phyloP scores from a whole-genome alignment of 2,797 vertebrate genomes.

The Falco novaeseelandiae region DNA sequence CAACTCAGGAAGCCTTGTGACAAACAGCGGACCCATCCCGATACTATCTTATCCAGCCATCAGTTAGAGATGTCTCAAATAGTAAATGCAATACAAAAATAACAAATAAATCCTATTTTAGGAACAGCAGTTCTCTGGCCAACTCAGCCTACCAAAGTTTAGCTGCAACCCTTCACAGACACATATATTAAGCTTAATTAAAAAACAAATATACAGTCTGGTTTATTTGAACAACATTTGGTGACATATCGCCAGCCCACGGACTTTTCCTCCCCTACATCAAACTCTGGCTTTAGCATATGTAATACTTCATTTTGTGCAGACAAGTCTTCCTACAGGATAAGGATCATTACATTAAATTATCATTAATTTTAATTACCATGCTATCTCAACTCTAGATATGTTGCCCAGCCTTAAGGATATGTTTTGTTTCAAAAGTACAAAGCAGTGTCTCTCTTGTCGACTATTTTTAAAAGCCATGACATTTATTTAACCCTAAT shows the following conservation, averaged over 20 bases:
- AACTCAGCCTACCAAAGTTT: not conserved
- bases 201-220: conserved; percentile 11
- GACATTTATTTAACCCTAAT: conserved; percentile 28
- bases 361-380: conserved; percentile 31
- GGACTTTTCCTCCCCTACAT: not conserved
- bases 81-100: conserved; percentile 22
- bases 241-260: not conserved
- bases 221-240: not conserved
- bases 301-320: not conserved
- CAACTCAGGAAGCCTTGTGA: not conserved
- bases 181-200: not conserved
- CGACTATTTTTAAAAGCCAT: not conserved
- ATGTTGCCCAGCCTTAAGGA: not conserved
- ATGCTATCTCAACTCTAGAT: not conserved
- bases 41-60: not conserved
- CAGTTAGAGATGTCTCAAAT: conserved; percentile 2
- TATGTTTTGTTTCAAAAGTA: conserved; percentile 39
- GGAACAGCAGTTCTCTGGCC: conserved; percentile 7
- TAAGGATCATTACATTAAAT: conserved; percentile 31
- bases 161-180: not conserved
- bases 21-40: not conserved
- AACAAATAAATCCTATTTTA: conserved; percentile 28
- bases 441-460: not conserved
- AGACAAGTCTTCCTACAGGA: conserved; percentile 2
- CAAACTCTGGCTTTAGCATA: conserved; percentile 4